Conservation (phyloP, 2,797 vertebrate genomes). For the Pseudotriccus pelzelni region DNA sequence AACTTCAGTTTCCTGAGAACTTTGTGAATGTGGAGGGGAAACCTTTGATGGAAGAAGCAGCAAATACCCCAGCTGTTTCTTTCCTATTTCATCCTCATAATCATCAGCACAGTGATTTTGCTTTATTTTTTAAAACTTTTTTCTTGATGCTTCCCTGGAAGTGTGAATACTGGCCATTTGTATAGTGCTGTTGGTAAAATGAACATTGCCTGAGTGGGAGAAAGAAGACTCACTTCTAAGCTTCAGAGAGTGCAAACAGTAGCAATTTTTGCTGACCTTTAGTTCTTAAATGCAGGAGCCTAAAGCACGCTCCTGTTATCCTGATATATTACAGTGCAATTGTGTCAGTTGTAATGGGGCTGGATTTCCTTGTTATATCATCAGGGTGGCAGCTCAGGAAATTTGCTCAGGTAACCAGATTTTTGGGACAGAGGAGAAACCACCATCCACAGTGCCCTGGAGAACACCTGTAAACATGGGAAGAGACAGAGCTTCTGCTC, state of each 20-base stretch:
- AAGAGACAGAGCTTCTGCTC: background rate
- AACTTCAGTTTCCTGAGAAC: background rate
- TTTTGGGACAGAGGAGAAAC: background rate
- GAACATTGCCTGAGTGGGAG: background rate
- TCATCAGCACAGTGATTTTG: background rate
- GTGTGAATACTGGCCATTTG: background rate
- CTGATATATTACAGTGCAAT: background rate
- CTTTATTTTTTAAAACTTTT: background rate
- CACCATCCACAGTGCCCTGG: background rate
- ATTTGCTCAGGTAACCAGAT: background rate
- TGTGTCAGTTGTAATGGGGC: background rate
- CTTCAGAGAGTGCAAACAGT: background rate
- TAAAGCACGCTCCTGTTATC: background rate
- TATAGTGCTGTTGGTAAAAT: background rate
- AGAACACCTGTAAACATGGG: background rate
- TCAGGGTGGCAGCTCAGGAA: background rate
- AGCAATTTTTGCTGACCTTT: background rate
- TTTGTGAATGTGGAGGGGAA: background rate
- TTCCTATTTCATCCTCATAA: background rate
- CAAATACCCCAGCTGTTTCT: background rate
- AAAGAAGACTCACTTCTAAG: background rate
- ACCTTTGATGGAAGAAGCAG: background rate
- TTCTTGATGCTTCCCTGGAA: background rate
- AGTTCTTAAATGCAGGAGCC: background rate
- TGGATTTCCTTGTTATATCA: background rate